Evolutionary conservation across 2,888 invertebrate genomes (phyloP).

Genomic region (Poecilobothrus nobilitatus): DNA sequence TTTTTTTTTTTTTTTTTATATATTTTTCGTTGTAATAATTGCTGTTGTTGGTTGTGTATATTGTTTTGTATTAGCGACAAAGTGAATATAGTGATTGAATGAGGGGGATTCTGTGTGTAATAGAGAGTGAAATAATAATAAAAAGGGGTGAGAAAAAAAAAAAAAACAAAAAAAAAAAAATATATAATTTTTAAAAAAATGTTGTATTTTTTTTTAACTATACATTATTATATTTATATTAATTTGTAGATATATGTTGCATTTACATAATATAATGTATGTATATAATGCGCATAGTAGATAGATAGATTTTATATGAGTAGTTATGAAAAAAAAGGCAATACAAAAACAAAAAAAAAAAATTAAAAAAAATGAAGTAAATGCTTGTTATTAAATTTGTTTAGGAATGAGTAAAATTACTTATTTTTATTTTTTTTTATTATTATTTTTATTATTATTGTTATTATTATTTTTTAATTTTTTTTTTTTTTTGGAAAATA

Average conservation of each 20-base stretch:
- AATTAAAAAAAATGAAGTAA: background rate
- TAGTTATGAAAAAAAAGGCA: background rate
- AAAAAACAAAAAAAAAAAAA: too few species aligned
- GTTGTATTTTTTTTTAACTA: too few species aligned
- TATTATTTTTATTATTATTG: background rate
- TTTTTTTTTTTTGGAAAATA: background rate
- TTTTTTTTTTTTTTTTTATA: too few species aligned
- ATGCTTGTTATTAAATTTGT: constrained; percentile 6
- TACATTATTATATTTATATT: too few species aligned
- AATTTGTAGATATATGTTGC: background rate
- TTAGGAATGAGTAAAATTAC: constrained; percentile 1
- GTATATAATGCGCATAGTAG: background rate
- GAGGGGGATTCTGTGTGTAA: background rate
- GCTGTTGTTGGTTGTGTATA: background rate
- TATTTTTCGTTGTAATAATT: background rate
- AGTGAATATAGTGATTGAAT: too few species aligned
- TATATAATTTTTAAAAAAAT: too few species aligned
- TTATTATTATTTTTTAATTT: background rate
- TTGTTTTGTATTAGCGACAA: background rate
- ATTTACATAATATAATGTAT: background rate
- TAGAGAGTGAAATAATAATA: constrained; percentile 4
- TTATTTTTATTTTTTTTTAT: too few species aligned
- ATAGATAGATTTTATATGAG: background rate
- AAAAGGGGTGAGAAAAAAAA: background rate
- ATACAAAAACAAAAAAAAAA: background rate